These are phyloP conservation scores for Gobio gobio DNA, from an alignment of 2,113 vertebrate genomes.

Conservation along the genomic window DNA sequence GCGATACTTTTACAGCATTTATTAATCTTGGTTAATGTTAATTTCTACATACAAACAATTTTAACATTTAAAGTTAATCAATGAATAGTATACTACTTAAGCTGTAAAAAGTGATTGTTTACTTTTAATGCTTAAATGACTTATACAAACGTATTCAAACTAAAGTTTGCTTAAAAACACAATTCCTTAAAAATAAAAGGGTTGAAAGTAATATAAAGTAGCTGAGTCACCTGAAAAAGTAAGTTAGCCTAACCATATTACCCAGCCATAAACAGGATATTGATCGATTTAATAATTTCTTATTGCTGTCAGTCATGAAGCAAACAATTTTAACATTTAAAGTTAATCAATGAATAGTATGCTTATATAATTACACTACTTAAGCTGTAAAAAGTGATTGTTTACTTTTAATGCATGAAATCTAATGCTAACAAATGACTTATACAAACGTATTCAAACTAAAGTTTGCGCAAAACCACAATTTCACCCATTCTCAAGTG, in stretches of 20 bases:
- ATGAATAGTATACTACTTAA: too few relatives aligned
- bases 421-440: background rate
- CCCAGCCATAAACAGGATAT: background rate
- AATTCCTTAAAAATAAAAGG: too few relatives aligned
- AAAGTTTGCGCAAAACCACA: background rate
- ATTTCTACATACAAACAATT: background rate
- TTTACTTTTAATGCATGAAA: background rate
- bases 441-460: background rate
- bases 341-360: background rate
- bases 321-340: too few relatives aligned
- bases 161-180: too few relatives aligned
- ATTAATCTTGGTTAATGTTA: background rate
- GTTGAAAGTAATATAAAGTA: background rate
- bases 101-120: too few relatives aligned
- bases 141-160: too few relatives aligned
- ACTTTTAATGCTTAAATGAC: too few relatives aligned
- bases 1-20: background rate
- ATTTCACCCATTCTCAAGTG: background rate
- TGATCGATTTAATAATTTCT: background rate
- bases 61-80: background rate
- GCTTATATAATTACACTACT: background rate
- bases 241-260: background rate
- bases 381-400: background rate
- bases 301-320: background rate
- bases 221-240: background rate